Base-by-base conservation (phyloP, 2,888 invertebrate species). In the Caradrina kadenii region DNA sequence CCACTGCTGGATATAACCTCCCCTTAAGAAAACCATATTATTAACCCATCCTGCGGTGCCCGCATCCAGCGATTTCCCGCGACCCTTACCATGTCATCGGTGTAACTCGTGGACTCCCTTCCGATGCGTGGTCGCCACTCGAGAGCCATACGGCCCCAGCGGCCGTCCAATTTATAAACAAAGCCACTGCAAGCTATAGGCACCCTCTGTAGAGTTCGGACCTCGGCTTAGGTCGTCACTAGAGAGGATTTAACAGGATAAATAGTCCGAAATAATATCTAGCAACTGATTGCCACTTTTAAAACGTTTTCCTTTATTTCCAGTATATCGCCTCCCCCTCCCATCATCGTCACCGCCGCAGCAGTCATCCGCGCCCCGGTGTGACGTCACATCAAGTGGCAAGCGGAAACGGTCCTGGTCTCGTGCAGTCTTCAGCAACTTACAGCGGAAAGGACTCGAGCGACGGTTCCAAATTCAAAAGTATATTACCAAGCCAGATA, bases 401-500 rank as follows among this genome's bases (percentile, higher is more conserved):
- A 98, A 99, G 88, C 94, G 99, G 70, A 99, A 99, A 90, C 96
- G 99, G 35, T 98, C 99, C 0, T 99, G 99, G 99, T 99, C 99
- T 0, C 96, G 99, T 62, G 99, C 99, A 0, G 99, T 99, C 0
- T 99, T 99, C 91, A 99, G 99, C 88, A 98, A 99, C 89, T 96
- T 99, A 4, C 99, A 99, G 90, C 94, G 99, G n/a, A 99, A 99
- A 90, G 99, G 99, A 0, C 94, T 99, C 66, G 99, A 99, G 93
- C 97, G 98, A 81, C 96, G 99, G 84, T 99, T 99, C 91, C 98
- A 98, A 88, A 97, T 99, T 80, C 99, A 99, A 92, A 99, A 99
- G 91, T 99, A 99, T 89, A 99, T 99, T 76, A 99, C 99, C 0
- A 99, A 99, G 91, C 99, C 99, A 0, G 99, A 99, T 88, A 96